Conservation (phyloP, 1,140 invertebrate genomes). For the Drosophila arawakana region DNA sequence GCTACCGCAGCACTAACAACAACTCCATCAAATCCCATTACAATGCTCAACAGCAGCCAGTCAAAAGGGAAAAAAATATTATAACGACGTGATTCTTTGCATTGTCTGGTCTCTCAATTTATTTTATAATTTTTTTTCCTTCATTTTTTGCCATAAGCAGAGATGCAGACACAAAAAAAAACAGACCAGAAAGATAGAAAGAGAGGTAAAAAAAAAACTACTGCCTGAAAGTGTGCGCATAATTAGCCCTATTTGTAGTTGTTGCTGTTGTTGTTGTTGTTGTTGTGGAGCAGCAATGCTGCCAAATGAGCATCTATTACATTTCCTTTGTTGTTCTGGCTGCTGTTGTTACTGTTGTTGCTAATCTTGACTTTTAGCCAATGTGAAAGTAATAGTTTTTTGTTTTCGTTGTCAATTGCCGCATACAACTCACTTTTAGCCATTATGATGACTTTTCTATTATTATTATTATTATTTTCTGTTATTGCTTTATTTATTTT, state of each 20-base stretch:
- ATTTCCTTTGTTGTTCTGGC: conserved; percentile 62
- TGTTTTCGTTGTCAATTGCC: conserved; percentile 16
- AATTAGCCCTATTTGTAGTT: conserved; percentile 78
- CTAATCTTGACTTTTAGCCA: conserved; percentile 63
- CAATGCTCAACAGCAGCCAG: conserved; percentile 25
- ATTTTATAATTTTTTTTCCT: conserved; percentile 39
- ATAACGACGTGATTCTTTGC: conserved; percentile 76
- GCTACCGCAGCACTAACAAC: conserved; percentile 9
- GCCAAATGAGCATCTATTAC: conserved; percentile 79
- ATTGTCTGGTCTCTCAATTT: conserved; percentile 57
- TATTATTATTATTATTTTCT: conserved; percentile 14
- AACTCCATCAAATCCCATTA: conserved; percentile 42
- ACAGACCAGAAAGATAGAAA: conserved; percentile 9
- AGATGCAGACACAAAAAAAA: conserved; percentile 36
- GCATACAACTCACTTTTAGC: conserved; percentile 19
- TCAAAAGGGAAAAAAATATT: conserved; percentile 51
- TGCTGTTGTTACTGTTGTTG: conserved; percentile 39
- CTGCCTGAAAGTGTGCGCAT: conserved; percentile 72
- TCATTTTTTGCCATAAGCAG: conserved; percentile 28
- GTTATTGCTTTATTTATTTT: not conserved
- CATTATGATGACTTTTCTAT: conserved; percentile 42
- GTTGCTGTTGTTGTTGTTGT: conserved; percentile 35
- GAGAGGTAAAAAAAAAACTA: conserved; percentile 2
- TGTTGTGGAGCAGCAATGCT: conserved; percentile 52
- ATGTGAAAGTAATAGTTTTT: conserved; percentile 78